Percentiles rank a stretch among this genome's conserved stretches.
These are phyloP conservation scores for Brachyopa scutellaris DNA, from an alignment of 2,888 invertebrate species.

Conservation along the genomic window DNA sequence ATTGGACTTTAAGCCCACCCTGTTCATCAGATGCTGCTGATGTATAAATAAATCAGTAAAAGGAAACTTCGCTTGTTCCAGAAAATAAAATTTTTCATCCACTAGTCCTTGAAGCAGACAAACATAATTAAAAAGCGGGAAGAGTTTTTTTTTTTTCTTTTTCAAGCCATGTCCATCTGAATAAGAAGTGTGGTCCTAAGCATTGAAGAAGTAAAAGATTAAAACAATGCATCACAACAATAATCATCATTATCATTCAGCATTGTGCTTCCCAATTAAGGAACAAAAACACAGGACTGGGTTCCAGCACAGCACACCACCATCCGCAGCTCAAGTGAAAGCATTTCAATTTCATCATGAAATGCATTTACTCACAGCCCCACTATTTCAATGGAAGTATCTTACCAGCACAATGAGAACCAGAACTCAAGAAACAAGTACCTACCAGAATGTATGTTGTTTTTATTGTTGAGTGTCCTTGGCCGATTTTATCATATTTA, in stretches of 20 bases:
- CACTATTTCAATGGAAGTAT: conserved; percentile 31
- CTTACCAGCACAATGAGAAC: conserved; percentile 7
- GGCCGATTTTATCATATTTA: conserved; percentile 17
- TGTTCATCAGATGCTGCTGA: no score
- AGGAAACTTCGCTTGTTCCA: no score
- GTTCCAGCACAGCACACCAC: no score
- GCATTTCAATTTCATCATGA: conserved; percentile 30
- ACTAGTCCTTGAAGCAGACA: no score
- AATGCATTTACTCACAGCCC: conserved; percentile 56
- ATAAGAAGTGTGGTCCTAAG: no score
- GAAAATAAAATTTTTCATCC: no score
- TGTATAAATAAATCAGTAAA: no score
- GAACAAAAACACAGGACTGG: conserved; percentile 14
- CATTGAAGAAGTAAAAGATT: no score
- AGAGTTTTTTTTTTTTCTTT: no score
- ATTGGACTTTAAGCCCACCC: no score
- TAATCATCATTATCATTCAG: conserved; percentile 12
- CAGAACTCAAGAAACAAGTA: conserved; percentile 12
- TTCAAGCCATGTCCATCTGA: no score
- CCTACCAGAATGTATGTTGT: not conserved
- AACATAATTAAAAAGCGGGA: no score
- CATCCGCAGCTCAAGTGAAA: conserved; percentile 21
- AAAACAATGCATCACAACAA: conserved; percentile 24
- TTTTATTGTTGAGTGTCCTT: conserved; percentile 41
- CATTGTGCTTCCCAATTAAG: conserved; percentile 36